Percentiles rank a stretch among this genome's conserved stretches.
Conservation (phyloP, 2,113 vertebrate genomes). For the Callaeas wilsoni region DNA sequence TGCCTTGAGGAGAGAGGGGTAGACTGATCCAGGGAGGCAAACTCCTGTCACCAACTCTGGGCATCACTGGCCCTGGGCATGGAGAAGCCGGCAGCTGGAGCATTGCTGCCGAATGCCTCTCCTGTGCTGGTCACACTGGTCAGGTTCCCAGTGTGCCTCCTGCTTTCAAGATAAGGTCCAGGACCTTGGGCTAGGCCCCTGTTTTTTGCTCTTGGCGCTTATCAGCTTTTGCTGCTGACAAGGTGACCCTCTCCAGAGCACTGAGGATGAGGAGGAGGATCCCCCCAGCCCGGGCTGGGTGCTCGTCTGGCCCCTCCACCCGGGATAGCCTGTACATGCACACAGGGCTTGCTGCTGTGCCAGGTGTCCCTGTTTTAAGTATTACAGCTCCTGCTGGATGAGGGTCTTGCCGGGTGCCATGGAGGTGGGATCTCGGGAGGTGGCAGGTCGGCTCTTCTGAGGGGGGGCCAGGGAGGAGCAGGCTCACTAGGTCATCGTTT, state of each 20-base stretch:
- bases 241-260: neutral
- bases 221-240: neutral
- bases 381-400: neutral
- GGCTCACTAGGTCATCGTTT: conserved; percentile 50
- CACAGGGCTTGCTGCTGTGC: rapidly evolving
- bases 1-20: rapidly evolving
- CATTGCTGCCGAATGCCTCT: rapidly evolving
- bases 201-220: conserved; percentile 1
- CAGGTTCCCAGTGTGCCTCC: neutral
- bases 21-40: neutral
- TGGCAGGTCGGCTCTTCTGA: neutral
- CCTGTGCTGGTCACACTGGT: neutral
- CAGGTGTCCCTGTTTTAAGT: rapidly evolving
- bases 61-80: neutral
- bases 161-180: neutral
- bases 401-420: rapidly evolving
- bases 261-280: neutral
- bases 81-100: neutral
- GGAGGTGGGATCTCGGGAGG: neutral
- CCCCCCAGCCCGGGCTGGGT: rapidly evolving
- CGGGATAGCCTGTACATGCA: rapidly evolving
- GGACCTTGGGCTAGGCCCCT: conserved; percentile 2
- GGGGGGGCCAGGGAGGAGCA: neutral
- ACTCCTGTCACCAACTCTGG: neutral
- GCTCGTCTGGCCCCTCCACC: neutral